Percentiles rank a stretch among this genome's conserved stretches.
Conservation (phyloP, 2,113 vertebrate genomes). For the Vicugna pacos region DNA sequence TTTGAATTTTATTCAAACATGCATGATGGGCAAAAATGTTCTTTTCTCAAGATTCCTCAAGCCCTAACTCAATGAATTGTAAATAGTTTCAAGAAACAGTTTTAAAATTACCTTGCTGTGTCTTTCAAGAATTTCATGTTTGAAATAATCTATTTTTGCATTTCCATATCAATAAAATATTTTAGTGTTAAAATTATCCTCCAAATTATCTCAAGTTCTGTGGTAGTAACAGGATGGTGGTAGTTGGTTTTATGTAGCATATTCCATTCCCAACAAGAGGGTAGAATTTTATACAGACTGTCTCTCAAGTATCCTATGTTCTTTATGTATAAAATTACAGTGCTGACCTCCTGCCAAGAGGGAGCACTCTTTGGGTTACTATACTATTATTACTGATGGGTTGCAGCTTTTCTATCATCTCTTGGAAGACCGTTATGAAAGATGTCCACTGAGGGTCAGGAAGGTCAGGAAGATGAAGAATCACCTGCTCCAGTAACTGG, state of each 20-base stretch:
- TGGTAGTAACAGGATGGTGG: not conserved
- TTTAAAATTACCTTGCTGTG: not conserved
- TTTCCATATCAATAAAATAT: not conserved
- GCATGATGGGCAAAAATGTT: not conserved
- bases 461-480: not conserved
- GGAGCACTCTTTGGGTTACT: not conserved
- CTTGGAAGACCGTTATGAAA: not conserved
- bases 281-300: constrained; percentile 1
- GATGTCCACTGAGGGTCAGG: not conserved
- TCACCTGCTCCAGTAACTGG: not conserved
- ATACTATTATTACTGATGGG: not conserved
- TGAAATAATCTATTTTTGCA: constrained; percentile 42
- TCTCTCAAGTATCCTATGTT: not conserved
- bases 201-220: not conserved
- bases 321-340: not conserved
- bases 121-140: not conserved
- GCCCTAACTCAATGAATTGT: not conserved
- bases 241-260: not conserved
- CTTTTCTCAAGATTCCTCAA: not conserved
- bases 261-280: not conserved
- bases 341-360: not conserved
- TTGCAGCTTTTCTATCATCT: not conserved
- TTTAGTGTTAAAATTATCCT: constrained; percentile 23
- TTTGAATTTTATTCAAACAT: not conserved
- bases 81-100: constrained; percentile 18